Evolutionary conservation across 2,888 invertebrate genomes (phyloP), one percentile per base, ranked within the genome.

Genomic region (Pasiphila rectangulata): DNA sequence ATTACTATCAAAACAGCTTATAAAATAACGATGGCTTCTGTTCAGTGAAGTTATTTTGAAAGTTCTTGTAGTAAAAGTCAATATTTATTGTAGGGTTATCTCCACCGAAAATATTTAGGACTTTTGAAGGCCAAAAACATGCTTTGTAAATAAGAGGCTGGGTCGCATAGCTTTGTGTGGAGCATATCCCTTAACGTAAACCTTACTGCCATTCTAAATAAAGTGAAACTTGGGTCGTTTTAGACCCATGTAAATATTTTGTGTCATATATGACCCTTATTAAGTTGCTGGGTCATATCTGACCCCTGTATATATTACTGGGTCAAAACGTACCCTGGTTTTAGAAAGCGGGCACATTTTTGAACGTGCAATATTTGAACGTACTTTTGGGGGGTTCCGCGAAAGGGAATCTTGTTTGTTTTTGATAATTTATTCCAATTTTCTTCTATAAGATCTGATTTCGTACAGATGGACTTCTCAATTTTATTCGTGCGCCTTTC

Each of bases 71-170:
- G 36, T 34, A 16, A 19, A 13, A 12, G 27, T 25, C 10, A 36
- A n/a, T 47, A 44, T 36, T 27, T 40, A 36, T 44, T 50, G 54
- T 66, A 75, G 71, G 70, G 68, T 68, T 68, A 57, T 66, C 71
- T 76, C 78, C 79, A 84, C 83, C 83, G 85, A 81, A 68, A 77
- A 72, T 64, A 72, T 64, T 64, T 70, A 77, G 71, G 71, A 80
- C 69, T 73, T 81, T 34, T 72, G 75, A 71, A 76, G 78, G 83
- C 84, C 84, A 86, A 86, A 85, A 77, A 81, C 46, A 67, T 59
- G 82, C 83, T 83, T 82, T 85, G 85, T 85, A 84, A 54, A 85
- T 85, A 79, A 61, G 9, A 56, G 75, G 76, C 79, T 74, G 59
- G 62, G 56, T 51, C 46, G 21, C 29, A 44, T 44, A 37, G 17